Conservation (phyloP, 2,888 invertebrate species). For the Platycheirus rosarum region DNA sequence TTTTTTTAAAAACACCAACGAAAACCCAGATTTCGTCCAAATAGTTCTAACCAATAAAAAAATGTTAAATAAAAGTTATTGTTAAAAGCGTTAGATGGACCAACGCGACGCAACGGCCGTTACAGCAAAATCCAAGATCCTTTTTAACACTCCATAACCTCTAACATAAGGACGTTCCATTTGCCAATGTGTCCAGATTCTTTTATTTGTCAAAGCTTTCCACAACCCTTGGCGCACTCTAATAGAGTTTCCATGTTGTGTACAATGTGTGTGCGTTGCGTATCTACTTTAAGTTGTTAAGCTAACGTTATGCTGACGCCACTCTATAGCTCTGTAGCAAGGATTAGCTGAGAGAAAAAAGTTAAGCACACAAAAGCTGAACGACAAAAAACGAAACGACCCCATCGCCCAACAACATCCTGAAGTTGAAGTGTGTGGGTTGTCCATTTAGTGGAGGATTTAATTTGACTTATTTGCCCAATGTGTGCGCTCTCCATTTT, state of each 20-base stretch:
- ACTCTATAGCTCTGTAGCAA: constrained; percentile 13
- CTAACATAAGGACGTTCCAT: not conserved
- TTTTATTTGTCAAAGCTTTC: constrained; percentile 58
- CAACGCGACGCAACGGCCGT: not conserved
- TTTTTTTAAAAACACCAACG: not conserved
- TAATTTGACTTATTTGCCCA: constrained; percentile 53
- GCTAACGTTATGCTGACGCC: constrained; percentile 1
- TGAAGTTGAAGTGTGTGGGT: constrained; percentile 35
- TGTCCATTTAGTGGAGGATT: constrained; percentile 56
- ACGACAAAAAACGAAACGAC: not conserved
- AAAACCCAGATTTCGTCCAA: not conserved
- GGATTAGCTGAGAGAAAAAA: constrained; percentile 25
- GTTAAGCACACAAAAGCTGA: constrained; percentile 2
- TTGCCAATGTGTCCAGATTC: constrained; percentile 21
- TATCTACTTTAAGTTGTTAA: constrained; percentile 14
- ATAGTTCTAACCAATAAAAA: not conserved
- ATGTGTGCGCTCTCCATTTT: constrained; percentile 28
- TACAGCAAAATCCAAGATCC: not conserved
- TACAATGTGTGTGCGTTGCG: not conserved
- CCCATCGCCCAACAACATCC: constrained; percentile 8
- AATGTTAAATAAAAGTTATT: not conserved
- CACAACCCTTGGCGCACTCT: constrained; percentile 34
- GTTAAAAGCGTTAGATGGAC: not conserved
- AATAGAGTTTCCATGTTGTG: constrained; percentile 65
- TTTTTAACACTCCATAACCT: not conserved